Conservation (phyloP, 2,113 vertebrate species). For the Zosterops hypoxanthus region DNA sequence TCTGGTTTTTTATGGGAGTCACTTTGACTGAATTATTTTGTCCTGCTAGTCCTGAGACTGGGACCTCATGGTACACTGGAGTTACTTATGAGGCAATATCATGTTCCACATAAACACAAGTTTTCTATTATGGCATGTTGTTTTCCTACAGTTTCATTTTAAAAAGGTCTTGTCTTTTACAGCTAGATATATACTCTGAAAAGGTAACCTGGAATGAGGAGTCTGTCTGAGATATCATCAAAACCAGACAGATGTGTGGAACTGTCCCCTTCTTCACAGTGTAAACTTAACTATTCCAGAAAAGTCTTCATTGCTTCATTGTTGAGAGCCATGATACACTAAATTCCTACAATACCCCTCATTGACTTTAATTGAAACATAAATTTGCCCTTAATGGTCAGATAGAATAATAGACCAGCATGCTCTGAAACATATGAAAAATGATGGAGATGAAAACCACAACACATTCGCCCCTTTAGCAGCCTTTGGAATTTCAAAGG, state of each 20-base stretch:
- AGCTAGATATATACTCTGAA: not conserved
- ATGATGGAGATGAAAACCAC: not conserved
- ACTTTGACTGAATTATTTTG: not conserved
- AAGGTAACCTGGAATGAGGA: not conserved
- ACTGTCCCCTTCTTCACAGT: not conserved
- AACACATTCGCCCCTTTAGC: not conserved
- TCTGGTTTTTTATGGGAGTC: not conserved
- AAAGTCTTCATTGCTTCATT: not conserved
- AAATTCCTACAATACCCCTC: not conserved
- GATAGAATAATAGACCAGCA: not conserved
- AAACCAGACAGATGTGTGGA: not conserved
- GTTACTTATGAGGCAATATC: not conserved
- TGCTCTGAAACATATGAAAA: not conserved
- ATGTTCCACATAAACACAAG: not conserved
- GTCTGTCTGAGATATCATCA: not conserved
- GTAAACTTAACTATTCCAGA: not conserved
- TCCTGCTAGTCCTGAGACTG: not conserved
- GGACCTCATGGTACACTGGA: not conserved
- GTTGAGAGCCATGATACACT: not conserved
- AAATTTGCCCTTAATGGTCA: not conserved
- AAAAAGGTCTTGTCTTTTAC: not conserved
- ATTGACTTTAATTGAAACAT: not conserved
- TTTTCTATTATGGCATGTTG: not conserved
- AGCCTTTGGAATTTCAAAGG: not conserved
- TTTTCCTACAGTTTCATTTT: not conserved